phyloP scores from a whole-genome alignment of 2,797 vertebrate genomes.

The Coilia nasus region DNA sequence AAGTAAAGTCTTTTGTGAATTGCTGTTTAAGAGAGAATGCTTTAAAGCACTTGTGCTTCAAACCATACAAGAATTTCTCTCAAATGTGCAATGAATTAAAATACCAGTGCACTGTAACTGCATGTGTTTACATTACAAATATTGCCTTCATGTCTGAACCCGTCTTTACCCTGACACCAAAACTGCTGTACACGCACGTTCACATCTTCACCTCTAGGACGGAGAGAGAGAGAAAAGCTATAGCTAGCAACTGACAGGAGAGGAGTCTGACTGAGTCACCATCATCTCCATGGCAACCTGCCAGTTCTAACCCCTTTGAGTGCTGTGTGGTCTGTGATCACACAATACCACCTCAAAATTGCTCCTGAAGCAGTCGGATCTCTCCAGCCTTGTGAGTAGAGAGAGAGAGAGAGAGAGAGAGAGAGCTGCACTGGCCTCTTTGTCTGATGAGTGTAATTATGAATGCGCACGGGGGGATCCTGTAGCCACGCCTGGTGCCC shows the following conservation, averaged over 20 bases:
- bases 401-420: background rate
- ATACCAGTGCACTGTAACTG: background rate
- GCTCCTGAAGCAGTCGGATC: background rate
- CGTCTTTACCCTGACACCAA: background rate
- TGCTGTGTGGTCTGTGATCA: conserved; percentile 20
- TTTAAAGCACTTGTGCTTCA: background rate
- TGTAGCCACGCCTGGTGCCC: conserved; percentile 44
- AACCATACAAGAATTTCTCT: background rate
- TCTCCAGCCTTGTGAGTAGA: background rate
- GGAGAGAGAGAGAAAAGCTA: background rate
- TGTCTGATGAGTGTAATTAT: conserved; percentile 23
- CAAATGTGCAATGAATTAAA: background rate
- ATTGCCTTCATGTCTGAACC: background rate
- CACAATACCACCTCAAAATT: background rate
- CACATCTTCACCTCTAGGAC: background rate
- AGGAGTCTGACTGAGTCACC: conserved; percentile 7
- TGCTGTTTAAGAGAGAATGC: background rate
- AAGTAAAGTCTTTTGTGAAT: background rate
- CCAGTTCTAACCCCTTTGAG: background rate
- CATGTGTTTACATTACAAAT: background rate
- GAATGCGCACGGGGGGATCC: conserved; percentile 1
- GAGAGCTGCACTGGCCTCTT: background rate
- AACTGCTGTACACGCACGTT: background rate
- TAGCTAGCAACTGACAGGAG: background rate
- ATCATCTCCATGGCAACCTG: conserved; percentile 24